Evolutionary conservation across 1,140 invertebrate species (phyloP), one percentile per base, ranked within the genome.

Genomic region (Pachyrhynchus sulphureomaculatus): DNA sequence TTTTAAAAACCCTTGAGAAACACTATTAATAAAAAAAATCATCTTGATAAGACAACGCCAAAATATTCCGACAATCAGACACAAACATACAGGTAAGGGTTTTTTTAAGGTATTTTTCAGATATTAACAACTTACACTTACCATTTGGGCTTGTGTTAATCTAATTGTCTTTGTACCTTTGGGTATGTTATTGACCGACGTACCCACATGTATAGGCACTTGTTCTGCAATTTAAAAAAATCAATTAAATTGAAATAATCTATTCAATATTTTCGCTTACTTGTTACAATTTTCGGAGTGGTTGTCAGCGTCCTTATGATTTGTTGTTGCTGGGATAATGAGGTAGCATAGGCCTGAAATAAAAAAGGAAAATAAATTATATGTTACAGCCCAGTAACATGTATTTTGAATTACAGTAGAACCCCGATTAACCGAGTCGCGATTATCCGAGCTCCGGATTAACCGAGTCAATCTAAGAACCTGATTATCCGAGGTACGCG

Each of bases 101-200:
- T n/a, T n/a, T n/a, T n/a, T n/a, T n/a, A n/a, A n/a, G n/a, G n/a
- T n/a, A n/a, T n/a, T n/a, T n/a, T n/a, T n/a, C n/a, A n/a, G n/a
- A n/a, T n/a, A n/a, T n/a, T n/a, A n/a, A n/a, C n/a, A n/a, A 6
- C 2, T 29, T 6, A 9, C 6, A 49, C 44, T 64, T 75, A 84
- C 83, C 79, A 84, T 80, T 76, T 82, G 81, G 73, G 82, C 74
- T 32, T 82, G 76, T 52, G 81, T 80, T 37, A 83, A 66, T 41
- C 82, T 81, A 72, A 85, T 81, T n/a, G 82, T 83, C 69, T 84
- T 83, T 57, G 81, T 79, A 78, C 60, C 82, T 77, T 74, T 85
- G 81, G 72, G 78, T 73, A 75, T 76, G 78, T 54, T 62, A 20
- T 53, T 20, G 6, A 34, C 32, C 33, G 20, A 21, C n/a, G 20